These are phyloP conservation scores for Melanotaenia trifasciata DNA, from an alignment of 2,797 vertebrate species.

Conservation along the genomic window DNA sequence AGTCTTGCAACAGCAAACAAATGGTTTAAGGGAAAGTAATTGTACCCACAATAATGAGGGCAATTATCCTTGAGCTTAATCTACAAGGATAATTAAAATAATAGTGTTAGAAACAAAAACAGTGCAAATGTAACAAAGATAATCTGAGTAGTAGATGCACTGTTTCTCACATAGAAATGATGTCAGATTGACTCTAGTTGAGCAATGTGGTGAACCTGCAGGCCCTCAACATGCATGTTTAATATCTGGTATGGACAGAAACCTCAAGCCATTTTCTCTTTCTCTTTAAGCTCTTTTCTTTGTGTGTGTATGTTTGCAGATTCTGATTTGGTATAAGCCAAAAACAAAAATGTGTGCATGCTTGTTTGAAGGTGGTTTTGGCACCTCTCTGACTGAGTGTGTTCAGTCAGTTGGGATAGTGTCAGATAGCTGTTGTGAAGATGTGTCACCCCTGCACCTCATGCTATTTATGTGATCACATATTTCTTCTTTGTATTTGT, in stretches of 20 bases:
- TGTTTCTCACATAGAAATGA: conserved; percentile 30
- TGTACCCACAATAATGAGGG: conserved; percentile 28
- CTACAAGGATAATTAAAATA: conserved; percentile 20
- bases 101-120: conserved; percentile 2
- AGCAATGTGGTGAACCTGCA: conserved; percentile 46
- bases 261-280: conserved; percentile 15
- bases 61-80: conserved; percentile 33
- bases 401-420: conserved; percentile 49
- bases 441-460: conserved; percentile 34
- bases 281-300: conserved; percentile 29
- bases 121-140: not conserved
- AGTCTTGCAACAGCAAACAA: conserved; percentile 23
- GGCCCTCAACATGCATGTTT: conserved; percentile 67
- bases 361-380: conserved; percentile 58
- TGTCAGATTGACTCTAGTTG: conserved; percentile 36
- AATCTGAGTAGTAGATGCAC: not conserved
- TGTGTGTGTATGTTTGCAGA: not conserved
- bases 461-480: conserved; percentile 27
- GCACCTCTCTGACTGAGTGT: conserved; percentile 50
- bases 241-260: conserved; percentile 51
- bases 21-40: conserved; percentile 14
- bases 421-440: conserved; percentile 47
- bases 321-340: not conserved
- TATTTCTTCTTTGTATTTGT: not conserved
- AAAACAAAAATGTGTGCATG: conserved; percentile 24